A percentile compares a stretch with the other conserved stretches of the same genome.
Conservation (phyloP, 1,140 invertebrate species). For the Bemisia tabaci region DNA sequence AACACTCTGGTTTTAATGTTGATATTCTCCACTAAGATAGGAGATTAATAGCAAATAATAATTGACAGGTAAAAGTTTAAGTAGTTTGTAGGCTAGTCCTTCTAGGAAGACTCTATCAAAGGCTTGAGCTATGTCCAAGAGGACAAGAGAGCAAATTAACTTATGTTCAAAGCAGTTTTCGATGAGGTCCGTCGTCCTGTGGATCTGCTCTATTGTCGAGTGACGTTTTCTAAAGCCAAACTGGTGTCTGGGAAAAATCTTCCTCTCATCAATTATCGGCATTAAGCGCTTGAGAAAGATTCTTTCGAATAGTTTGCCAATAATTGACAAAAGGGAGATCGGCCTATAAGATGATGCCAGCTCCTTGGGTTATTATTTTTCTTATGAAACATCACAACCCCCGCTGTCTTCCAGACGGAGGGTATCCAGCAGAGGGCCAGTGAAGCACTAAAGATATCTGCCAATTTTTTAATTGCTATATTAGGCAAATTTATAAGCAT, state of each 20-base stretch:
- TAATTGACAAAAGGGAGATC: conserved; percentile 6
- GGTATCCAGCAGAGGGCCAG: conserved; percentile 15
- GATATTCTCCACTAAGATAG: conserved; percentile 5
- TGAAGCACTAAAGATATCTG: conserved; percentile 13
- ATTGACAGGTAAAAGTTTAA: neutral
- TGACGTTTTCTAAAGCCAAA: conserved; percentile 2
- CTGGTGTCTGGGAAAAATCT: neutral
- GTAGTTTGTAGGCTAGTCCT: conserved; percentile 9
- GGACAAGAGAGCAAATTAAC: neutral
- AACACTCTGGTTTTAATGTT: too few relatives aligned
- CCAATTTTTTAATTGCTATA: conserved; percentile 4
- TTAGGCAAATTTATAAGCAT: conserved; percentile 1
- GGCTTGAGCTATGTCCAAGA: neutral
- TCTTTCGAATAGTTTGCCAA: neutral
- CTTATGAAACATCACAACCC: conserved; percentile 20
- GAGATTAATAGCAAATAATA: conserved; percentile 4
- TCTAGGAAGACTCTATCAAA: conserved; percentile 11
- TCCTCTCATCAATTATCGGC: neutral
- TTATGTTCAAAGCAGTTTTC: conserved; percentile 4
- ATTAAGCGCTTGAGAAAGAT: neutral
- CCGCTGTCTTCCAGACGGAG: conserved; percentile 24
- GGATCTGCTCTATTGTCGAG: neutral
- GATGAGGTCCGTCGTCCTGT: conserved; percentile 1
- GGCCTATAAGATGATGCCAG: conserved; percentile 8
- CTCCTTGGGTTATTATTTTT: conserved; percentile 4